Evolutionary conservation across 2,797 vertebrate genomes (phyloP).

Genomic region (Takifugu rubripes): DNA sequence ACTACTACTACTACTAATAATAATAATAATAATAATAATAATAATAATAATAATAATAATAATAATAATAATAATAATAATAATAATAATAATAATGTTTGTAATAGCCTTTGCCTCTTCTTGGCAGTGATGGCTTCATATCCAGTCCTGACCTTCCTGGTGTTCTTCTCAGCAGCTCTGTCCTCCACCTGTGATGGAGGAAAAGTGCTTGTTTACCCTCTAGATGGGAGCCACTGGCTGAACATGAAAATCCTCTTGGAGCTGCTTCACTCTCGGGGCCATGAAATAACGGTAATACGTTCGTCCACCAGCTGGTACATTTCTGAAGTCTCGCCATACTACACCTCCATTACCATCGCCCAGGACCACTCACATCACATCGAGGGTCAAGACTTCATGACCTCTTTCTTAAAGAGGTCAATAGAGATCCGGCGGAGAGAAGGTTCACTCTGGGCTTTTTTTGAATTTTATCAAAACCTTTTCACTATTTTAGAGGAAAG

Average conservation of each 20-base stretch:
- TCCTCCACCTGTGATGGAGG: constrained; percentile 26
- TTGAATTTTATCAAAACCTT: constrained; percentile 39
- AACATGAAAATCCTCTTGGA: constrained; percentile 64
- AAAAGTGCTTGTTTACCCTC: constrained; percentile 53
- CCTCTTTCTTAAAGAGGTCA: constrained; percentile 31
- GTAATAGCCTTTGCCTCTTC: constrained; percentile 9
- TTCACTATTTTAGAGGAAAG: constrained; percentile 28
- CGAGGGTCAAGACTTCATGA: constrained; percentile 46
- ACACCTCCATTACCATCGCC: constrained; percentile 51
- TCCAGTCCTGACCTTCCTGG: constrained; percentile 16
- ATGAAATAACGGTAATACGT: constrained; percentile 56
- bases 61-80: no score
- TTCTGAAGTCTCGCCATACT: constrained; percentile 44
- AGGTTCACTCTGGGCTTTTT: constrained; percentile 30
- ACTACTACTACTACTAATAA: no score
- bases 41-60: no score
- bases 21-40: no score
- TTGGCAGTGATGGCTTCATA: constrained; percentile 39
- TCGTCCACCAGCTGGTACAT: constrained; percentile 62
- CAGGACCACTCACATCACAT: constrained; percentile 32
- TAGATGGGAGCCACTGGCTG: constrained; percentile 69
- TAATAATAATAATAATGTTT: not conserved
- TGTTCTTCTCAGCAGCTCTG: constrained; percentile 34
- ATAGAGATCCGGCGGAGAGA: constrained; percentile 29
- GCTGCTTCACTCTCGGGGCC: constrained; percentile 48